Evolutionary conservation across 2,888 invertebrate genomes (phyloP), one percentile per base, ranked within the genome.

Genomic region (Lomographa bimaculata): DNA sequence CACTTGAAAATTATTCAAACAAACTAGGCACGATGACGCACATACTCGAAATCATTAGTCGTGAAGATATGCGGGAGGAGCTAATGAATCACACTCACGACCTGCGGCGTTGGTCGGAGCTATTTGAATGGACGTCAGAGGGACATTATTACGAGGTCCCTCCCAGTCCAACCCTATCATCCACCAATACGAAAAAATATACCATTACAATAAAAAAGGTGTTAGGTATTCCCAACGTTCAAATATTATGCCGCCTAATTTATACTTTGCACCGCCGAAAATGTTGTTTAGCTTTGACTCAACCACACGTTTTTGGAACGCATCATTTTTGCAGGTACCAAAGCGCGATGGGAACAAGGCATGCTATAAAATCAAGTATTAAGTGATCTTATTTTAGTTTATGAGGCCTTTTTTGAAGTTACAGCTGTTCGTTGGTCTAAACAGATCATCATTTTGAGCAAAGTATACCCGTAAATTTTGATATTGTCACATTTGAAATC

Each of bases 191-290:
- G 60, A 66, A 70, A 67, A 73, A 66, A 69, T 60, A 62, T 55
- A 61, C 63, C 58, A 61, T 64, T 51, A 55, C 52, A 37, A 56
- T 60, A 68, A 71, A 70, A 63, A 69, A 72, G 60, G 65, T 68
- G 65, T 71, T 69, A 51, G 43, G 41, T 47, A 64, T 62, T 62
- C 50, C 44, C 61, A 58, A 57, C 55, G 55, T 54, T 47, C 51
- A 63, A 58, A 56, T 65, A 67, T 67, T 64, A 66, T 61, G 55
- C 69, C 66, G 62, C 59, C 68, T 71, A 77, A 79, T 70, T 76
- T 72, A 71, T 76, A 71, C 64, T 64, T 65, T 61, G 65, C 44
- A 43, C 50, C 60, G 49, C 46, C 64, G 51, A 65, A 64, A 66
- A 66, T 50, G 57, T 56, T 64, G 46, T 62, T 68, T 57, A 61